Evolutionary conservation across 2,797 vertebrate species (phyloP).

Genomic region (Crocidura indochinensis): DNA sequence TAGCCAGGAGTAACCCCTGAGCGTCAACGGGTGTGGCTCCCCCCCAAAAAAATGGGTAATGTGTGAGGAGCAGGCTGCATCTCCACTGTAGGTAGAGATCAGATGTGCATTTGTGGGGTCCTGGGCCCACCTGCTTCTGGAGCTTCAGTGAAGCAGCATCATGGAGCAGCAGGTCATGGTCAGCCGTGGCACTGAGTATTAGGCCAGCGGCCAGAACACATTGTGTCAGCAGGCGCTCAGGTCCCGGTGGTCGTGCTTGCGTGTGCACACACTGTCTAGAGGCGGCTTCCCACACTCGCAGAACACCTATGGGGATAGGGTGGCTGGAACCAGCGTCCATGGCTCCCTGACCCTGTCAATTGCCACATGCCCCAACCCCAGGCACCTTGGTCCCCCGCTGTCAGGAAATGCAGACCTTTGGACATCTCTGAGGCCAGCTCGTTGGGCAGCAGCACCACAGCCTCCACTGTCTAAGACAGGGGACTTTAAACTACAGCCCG

Average conservation of each 20-base stretch:
- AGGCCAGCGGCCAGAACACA: slow-evolving; percentile 91
- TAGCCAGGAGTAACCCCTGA: no score
- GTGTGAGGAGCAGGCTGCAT: no score
- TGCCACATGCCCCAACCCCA: not conserved
- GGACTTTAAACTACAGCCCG: not conserved
- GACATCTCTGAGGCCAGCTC: slow-evolving; percentile 90
- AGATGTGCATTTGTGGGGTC: no score
- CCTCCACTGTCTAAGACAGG: slow-evolving; percentile 93
- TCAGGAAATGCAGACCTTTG: slow-evolving; percentile 94
- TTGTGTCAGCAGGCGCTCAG: slow-evolving; percentile 91
- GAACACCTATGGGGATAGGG: slow-evolving; percentile 88
- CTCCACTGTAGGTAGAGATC: no score
- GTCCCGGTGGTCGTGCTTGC: slow-evolving; percentile 90
- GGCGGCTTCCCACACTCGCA: slow-evolving; percentile 95
- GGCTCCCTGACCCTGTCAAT: not conserved
- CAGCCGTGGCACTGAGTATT: slow-evolving; percentile 93
- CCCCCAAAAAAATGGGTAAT: no score
- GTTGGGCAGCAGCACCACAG: slow-evolving; percentile 92
- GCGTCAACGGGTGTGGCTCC: no score
- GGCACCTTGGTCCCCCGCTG: slow-evolving; percentile 97
- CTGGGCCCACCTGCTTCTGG: slow-evolving; percentile 93
- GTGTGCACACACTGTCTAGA: slow-evolving; percentile 93
- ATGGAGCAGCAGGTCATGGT: slow-evolving; percentile 96
- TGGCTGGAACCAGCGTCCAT: not conserved
- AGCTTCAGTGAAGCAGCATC: slow-evolving; percentile 92